Conservation (phyloP, 1,140 invertebrate genomes). For the Cotesia chilonis region DNA sequence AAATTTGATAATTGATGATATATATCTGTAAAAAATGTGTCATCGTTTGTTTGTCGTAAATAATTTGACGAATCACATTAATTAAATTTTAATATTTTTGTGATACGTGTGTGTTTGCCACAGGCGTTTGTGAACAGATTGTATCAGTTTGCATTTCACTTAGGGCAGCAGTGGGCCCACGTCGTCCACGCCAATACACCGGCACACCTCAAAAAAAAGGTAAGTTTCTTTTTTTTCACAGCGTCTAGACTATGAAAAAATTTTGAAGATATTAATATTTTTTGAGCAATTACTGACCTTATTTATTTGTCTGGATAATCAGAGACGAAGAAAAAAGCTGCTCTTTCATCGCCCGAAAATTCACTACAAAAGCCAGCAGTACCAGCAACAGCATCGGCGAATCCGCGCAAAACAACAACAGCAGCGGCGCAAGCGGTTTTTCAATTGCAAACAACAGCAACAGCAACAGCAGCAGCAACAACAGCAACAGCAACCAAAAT, state of each 20-base stretch:
- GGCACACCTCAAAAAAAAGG: slow-evolving; percentile 75
- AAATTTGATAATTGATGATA: background rate
- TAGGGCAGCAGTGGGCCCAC: slow-evolving; percentile 83
- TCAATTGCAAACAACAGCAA: slow-evolving; percentile 57
- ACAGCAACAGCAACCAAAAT: slow-evolving; percentile 50
- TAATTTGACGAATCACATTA: slow-evolving; percentile 19
- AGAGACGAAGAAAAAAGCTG: slow-evolving; percentile 80
- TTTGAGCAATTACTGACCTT: background rate
- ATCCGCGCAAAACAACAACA: background rate
- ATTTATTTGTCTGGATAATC: slow-evolving; percentile 45
- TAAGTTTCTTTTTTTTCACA: slow-evolving; percentile 47
- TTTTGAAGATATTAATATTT: background rate
- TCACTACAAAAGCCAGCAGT: slow-evolving; percentile 65
- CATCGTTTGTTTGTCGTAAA: slow-evolving; percentile 1
- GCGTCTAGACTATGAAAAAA: background rate
- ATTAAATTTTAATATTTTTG: slow-evolving; percentile 59
- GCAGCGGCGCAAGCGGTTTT: slow-evolving; percentile 59
- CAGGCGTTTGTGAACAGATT: slow-evolving; percentile 70
- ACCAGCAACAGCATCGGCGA: slow-evolving; percentile 42
- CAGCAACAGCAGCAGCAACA: slow-evolving; percentile 24
- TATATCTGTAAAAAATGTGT: background rate
- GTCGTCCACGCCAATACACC: slow-evolving; percentile 72
- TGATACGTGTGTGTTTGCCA: slow-evolving; percentile 62
- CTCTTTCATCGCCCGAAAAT: slow-evolving; percentile 83
- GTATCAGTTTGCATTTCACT: slow-evolving; percentile 78